Conservation (phyloP, 2,888 invertebrate genomes). For the Boloria euphrosyne region DNA sequence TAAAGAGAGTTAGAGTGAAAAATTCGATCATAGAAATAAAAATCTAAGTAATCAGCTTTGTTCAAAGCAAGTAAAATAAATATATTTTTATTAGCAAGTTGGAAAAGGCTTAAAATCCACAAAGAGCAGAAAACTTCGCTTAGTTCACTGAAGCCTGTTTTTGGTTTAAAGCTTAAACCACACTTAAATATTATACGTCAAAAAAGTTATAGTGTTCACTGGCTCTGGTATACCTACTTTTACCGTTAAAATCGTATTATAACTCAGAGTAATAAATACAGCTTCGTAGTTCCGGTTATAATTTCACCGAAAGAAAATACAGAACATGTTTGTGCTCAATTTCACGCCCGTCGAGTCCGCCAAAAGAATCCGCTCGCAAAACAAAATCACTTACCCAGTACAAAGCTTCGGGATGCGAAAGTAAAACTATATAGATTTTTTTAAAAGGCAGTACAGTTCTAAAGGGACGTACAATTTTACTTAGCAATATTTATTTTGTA, state of each 20-base stretch:
- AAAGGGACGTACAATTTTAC: background rate
- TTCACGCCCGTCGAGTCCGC: slow-evolving; percentile 64
- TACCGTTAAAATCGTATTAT: background rate
- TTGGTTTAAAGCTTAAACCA: too few relatives aligned
- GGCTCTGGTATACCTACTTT: background rate
- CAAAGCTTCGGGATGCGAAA: slow-evolving; percentile 34
- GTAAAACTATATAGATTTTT: slow-evolving; percentile 24
- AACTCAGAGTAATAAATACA: slow-evolving; percentile 13
- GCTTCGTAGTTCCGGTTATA: slow-evolving; percentile 34
- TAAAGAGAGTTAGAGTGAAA: too few relatives aligned
- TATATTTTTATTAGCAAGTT: too few relatives aligned
- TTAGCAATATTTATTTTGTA: background rate
- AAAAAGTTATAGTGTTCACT: background rate
- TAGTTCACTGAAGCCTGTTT: too few relatives aligned
- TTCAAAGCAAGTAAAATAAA: too few relatives aligned
- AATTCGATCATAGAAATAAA: too few relatives aligned
- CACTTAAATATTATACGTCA: too few relatives aligned
- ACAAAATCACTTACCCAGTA: slow-evolving; percentile 38
- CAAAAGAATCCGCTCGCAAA: slow-evolving; percentile 38
- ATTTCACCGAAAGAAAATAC: slow-evolving; percentile 42
- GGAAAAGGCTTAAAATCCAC: too few relatives aligned
- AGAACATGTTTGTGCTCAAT: slow-evolving; percentile 69
- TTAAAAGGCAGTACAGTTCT: background rate
- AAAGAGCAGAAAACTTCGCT: too few relatives aligned
- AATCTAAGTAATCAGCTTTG: too few relatives aligned